A percentile compares a stretch with the other conserved stretches of the same genome.
These are phyloP conservation scores for Actias luna DNA, from an alignment of 2,888 invertebrate species.

Conservation along the genomic window DNA sequence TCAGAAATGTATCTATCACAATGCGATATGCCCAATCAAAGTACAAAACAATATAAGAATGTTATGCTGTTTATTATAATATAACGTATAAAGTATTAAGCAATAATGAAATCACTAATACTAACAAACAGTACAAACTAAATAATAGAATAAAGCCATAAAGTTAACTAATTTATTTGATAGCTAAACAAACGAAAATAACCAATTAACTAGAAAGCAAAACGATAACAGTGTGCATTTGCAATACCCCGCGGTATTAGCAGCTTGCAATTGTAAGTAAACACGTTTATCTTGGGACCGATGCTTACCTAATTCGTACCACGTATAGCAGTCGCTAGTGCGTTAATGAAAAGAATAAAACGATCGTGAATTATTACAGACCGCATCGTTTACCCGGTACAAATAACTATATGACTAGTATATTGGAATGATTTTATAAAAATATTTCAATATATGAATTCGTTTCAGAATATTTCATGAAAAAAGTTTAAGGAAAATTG, in stretches of 20 bases:
- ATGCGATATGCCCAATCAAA: too few relatives aligned
- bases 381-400: constrained; percentile 47
- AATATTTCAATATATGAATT: constrained; percentile 61
- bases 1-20: too few relatives aligned
- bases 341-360: constrained; percentile 50
- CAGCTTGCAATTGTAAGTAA: constrained; percentile 71
- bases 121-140: constrained; percentile 20
- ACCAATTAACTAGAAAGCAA: constrained; percentile 56
- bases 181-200: constrained; percentile 43
- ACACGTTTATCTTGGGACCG: constrained; percentile 61
- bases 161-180: constrained; percentile 12
- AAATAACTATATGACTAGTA: constrained; percentile 64
- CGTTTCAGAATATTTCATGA: constrained; percentile 42
- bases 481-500: constrained; percentile 62
- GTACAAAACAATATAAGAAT: too few relatives aligned
- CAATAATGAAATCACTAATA: background rate
- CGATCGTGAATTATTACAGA: constrained; percentile 36
- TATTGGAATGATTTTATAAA: constrained; percentile 56
- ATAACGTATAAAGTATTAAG: too few relatives aligned
- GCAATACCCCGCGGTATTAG: constrained; percentile 60
- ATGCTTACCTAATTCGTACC: constrained; percentile 70
- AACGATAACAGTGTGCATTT: constrained; percentile 58
- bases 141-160: background rate
- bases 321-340: constrained; percentile 55
- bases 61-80: too few relatives aligned